Percentiles rank a stretch among this genome's conserved stretches.
phyloP scores from a whole-genome alignment of 2,888 invertebrate species.

The Venusia cambrica region DNA sequence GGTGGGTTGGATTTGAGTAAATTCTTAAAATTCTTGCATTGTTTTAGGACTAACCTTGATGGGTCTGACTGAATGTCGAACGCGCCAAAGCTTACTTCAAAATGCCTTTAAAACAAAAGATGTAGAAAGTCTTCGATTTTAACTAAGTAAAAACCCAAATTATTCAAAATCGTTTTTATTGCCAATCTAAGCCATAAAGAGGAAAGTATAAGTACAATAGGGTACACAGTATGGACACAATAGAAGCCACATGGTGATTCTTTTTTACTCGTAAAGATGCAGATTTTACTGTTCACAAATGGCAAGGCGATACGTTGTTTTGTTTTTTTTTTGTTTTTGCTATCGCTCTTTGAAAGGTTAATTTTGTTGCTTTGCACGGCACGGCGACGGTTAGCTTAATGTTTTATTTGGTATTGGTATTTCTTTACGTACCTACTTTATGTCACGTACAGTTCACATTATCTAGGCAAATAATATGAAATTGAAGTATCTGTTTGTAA shows the following conservation, averaged over 20 bases:
- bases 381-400: constrained; percentile 1
- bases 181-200: constrained; percentile 62
- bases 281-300: constrained; percentile 61
- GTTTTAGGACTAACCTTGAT: constrained; percentile 1
- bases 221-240: constrained; percentile 62
- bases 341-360: constrained; percentile 12
- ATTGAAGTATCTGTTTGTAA: too few relatives aligned
- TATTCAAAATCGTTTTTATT: too few relatives aligned
- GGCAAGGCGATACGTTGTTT: constrained; percentile 48
- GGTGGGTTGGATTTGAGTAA: constrained; percentile 7
- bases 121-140: too few relatives aligned
- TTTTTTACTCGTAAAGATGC: constrained; percentile 62
- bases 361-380: constrained; percentile 12
- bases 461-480: too few relatives aligned
- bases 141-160: too few relatives aligned
- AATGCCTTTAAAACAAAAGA: constrained; percentile 23
- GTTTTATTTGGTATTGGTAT: constrained; percentile 10
- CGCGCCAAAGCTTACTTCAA: background rate
- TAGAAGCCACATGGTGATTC: constrained; percentile 68
- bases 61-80: background rate
- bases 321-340: constrained; percentile 31
- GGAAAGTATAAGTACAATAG: constrained; percentile 68
- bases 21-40: constrained; percentile 1
- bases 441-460: too few relatives aligned
- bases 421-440: too few relatives aligned